Evolutionary conservation across 2,113 vertebrate species (phyloP).

Genomic region (Nicator chloris): DNA sequence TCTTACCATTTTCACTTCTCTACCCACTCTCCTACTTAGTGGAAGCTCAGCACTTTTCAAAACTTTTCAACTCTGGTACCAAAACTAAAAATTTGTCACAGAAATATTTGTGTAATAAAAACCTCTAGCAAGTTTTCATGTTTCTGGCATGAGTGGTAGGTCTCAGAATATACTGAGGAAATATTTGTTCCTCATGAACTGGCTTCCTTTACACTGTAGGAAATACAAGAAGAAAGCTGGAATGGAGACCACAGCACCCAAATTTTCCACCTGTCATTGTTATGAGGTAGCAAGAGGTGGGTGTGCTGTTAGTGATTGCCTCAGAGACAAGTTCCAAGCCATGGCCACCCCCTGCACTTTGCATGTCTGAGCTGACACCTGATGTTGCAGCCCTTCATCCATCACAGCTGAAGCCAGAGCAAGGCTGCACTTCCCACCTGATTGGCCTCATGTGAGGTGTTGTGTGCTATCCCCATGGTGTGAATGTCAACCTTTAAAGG

Average conservation of each 20-base stretch:
- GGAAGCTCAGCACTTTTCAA: neutral
- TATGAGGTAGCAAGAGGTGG: neutral
- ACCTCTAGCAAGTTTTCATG: neutral
- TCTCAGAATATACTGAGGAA: neutral
- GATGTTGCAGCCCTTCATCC: neutral
- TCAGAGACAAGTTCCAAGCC: neutral
- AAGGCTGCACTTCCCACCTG: neutral
- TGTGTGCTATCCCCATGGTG: neutral
- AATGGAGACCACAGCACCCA: neutral
- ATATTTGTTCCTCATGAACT: neutral
- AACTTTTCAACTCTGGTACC: neutral
- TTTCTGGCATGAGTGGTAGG: neutral
- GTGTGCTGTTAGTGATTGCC: neutral
- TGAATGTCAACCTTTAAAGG: neutral
- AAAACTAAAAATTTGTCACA: neutral
- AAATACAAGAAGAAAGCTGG: neutral
- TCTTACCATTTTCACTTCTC: neutral
- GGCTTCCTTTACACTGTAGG: neutral
- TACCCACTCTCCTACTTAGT: neutral
- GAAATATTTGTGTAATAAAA: neutral
- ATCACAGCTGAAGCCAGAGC: neutral
- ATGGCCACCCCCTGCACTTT: accelerated
- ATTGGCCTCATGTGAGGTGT: neutral
- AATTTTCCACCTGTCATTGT: neutral
- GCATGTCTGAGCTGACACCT: neutral